Evolutionary conservation across 2,888 invertebrate species (phyloP), one percentile per base, ranked within the genome.

Genomic region (Hemithea aestivaria): DNA sequence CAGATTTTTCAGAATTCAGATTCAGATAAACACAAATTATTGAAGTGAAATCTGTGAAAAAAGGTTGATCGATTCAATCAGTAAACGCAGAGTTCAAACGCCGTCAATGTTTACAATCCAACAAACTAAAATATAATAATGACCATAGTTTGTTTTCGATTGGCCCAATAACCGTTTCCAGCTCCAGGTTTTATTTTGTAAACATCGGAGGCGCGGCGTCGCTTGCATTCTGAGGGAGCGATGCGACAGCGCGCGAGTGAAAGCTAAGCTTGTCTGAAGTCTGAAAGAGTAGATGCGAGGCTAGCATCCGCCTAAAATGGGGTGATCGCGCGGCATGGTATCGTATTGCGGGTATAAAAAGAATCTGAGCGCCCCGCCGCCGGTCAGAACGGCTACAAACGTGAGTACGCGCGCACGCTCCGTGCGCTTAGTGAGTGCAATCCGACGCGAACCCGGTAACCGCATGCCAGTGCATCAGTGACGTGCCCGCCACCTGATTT

Each of bases 371-470:
- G 87, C 89, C 90, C 89, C 90, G 90, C 90, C 89, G 90, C 91
- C 92, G 92, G 92, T 93, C 96, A 96, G 96, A 96, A 95, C 95
- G 95, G 95, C 96, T 95, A 94, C 94, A 93, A 95, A 94, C 95
- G 96, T 96, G 95, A 96, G 96, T 96, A 76, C 60, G 69, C 73
- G 59, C 81, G 78, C 73, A 78, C 74, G 82, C 63, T 52, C 56
- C 45, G 69, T 62, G 71, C 64, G 65, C 53, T 56, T 55, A 16
- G 72, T 73, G 73, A 66, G 79, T 79, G 77, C 65, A 66, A 57
- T 54, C 53, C 73, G 23, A 9, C 36, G 72, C 70, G 70, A 68
- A 77, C 75, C 16, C 16, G 16, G 16, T 16, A 4, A 73, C 58
- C 52, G 51, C 38, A 43, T 36, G 45, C 38, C 43, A 39, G 16